A percentile compares a stretch with the other conserved stretches of the same genome.
phyloP scores from a whole-genome alignment of 92 coral and sea anemone genomes.

The Virgularia gustaviana region DNA sequence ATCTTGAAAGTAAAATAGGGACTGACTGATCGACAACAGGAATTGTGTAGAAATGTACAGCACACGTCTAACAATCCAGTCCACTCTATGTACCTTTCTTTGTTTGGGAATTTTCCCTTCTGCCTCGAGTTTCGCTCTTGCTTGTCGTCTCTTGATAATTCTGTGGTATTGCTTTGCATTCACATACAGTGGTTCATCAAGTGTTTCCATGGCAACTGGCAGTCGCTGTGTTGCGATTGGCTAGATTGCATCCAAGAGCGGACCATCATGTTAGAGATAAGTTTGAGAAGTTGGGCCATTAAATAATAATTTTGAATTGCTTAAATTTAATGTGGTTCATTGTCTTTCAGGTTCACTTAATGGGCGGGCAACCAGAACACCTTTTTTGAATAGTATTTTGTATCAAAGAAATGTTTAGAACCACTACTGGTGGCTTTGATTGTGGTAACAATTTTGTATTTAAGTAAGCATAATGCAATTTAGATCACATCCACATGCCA shows the following conservation, averaged over 20 bases:
- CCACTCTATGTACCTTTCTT: constrained; percentile 90
- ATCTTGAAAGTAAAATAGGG: no score
- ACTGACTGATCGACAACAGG: no score
- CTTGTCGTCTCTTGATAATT: constrained; percentile 96
- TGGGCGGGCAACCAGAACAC: no score
- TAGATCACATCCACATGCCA: no score
- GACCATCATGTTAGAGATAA: not conserved
- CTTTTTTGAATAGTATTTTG: no score
- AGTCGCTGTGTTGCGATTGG: constrained; percentile 91
- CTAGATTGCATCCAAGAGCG: constrained; percentile 26
- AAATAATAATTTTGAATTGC: constrained; percentile 9
- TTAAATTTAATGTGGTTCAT: constrained; percentile 29
- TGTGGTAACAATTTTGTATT: no score
- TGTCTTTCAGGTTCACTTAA: not conserved
- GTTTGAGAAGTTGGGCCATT: not conserved
- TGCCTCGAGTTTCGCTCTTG: constrained; percentile 97
- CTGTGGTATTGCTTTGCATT: constrained; percentile 99
- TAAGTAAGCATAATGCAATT: no score
- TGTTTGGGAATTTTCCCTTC: constrained; percentile 98
- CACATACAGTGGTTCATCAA: constrained; percentile 97
- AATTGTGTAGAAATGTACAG: no score
- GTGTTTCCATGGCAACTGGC: constrained; percentile 99
- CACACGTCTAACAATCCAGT: no score
- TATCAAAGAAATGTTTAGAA: no score
- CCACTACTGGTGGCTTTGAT: no score